A percentile compares a stretch with the other conserved stretches of the same genome.
These are phyloP conservation scores for Oxyruncus cristatus DNA, from an alignment of 2,113 vertebrate species.

Conservation along the genomic window DNA sequence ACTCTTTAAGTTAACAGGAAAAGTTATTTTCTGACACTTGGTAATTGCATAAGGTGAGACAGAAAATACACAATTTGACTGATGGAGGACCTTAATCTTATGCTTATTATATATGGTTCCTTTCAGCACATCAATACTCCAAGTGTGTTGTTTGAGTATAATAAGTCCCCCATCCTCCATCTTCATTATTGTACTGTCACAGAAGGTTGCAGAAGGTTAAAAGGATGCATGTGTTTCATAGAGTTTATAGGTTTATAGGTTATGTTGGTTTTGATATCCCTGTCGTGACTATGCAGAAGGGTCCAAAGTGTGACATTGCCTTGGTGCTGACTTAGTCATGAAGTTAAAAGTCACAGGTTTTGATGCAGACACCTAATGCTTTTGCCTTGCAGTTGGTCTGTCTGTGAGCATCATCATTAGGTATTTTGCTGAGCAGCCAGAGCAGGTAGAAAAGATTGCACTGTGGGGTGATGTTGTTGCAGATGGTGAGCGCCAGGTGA, in stretches of 20 bases:
- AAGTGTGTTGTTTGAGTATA: neutral
- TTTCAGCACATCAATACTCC: neutral
- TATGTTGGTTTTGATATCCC: neutral
- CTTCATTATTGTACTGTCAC: neutral
- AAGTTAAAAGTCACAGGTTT: neutral
- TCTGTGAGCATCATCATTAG: neutral
- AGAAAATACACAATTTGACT: neutral
- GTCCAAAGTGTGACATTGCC: neutral
- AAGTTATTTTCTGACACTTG: neutral
- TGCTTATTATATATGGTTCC: neutral
- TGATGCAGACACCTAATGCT: neutral
- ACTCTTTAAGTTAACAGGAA: neutral
- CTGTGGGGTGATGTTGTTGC: neutral
- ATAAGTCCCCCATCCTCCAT: neutral
- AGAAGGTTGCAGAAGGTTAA: neutral
- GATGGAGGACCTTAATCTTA: neutral
- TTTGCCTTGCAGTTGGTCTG: neutral
- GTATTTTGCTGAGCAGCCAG: neutral
- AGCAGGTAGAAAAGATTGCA: neutral
- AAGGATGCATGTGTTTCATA: neutral
- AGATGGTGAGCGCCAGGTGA: neutral
- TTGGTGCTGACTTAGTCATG: neutral
- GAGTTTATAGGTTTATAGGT: neutral
- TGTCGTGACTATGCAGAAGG: neutral
- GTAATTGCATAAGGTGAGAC: neutral